A percentile compares a stretch with the other conserved stretches of the same genome.
Evolutionary conservation across 2,888 invertebrate genomes (phyloP).

Genomic region (Netelia melanura): DNA sequence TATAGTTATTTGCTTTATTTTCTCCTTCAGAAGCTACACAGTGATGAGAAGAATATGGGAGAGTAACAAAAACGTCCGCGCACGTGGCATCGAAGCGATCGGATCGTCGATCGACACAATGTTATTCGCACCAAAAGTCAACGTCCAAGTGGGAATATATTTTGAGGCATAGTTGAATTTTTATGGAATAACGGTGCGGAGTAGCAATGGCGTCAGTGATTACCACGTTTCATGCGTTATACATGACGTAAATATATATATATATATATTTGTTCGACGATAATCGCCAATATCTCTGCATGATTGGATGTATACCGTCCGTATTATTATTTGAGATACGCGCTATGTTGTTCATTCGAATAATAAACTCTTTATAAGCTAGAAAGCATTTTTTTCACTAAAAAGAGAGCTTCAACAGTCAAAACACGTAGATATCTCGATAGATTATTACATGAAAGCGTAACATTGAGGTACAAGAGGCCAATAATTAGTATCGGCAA

Average conservation of each 20-base stretch:
- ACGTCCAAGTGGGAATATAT: background rate
- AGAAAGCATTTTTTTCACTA: conserved; percentile 59
- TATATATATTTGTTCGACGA: conserved; percentile 42
- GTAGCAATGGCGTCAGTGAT: background rate
- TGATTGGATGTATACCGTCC: conserved; percentile 40
- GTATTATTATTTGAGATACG: background rate
- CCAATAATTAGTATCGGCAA: conserved; percentile 41
- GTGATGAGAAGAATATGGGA: conserved; percentile 34
- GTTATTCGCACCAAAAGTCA: background rate
- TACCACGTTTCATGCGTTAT: background rate
- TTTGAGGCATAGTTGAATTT: background rate
- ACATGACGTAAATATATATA: conserved; percentile 30
- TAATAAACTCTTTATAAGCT: conserved; percentile 37
- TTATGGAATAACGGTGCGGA: conserved; percentile 6
- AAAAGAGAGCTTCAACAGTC: conserved; percentile 70
- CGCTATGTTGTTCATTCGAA: background rate
- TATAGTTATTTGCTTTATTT: conserved; percentile 62
- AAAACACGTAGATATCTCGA: conserved; percentile 77
- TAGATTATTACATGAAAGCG: conserved; percentile 76
- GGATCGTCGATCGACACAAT: background rate
- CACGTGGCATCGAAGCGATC: conserved; percentile 31
- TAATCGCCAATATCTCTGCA: conserved; percentile 56
- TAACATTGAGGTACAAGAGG: conserved; percentile 84
- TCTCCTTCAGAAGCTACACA: conserved; percentile 63
- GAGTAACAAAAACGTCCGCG: conserved; percentile 15